Evolutionary conservation across 1,140 invertebrate genomes (phyloP).

Genomic region (Cotesia glomerata): DNA sequence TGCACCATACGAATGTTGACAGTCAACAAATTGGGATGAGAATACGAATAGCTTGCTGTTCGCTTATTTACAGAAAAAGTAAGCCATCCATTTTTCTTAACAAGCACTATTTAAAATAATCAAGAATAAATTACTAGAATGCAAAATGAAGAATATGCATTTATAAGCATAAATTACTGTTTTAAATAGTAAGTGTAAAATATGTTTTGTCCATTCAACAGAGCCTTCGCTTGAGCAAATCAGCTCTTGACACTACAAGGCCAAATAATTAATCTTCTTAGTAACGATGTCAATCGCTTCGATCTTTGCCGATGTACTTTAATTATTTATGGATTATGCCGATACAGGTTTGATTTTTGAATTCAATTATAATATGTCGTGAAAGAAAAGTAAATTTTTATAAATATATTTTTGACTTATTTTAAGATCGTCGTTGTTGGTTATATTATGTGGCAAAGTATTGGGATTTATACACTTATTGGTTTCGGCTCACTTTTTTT

Average conservation of each 20-base stretch:
- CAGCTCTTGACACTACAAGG: constrained; percentile 74
- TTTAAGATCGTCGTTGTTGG: constrained; percentile 59
- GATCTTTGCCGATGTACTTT: constrained; percentile 64
- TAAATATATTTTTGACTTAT: constrained; percentile 5
- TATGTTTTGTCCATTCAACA: constrained; percentile 45
- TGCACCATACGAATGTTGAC: constrained; percentile 60
- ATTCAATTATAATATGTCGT: background rate
- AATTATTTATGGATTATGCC: constrained; percentile 63
- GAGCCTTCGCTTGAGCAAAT: constrained; percentile 70
- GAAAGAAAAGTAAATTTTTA: background rate
- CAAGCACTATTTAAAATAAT: background rate
- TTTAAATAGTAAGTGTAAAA: background rate
- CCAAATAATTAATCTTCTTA: constrained; percentile 84
- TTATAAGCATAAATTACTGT: too few relatives aligned
- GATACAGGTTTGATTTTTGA: constrained; percentile 42
- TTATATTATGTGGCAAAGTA: constrained; percentile 73
- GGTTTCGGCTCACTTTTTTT: constrained; percentile 70
- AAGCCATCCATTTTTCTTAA: constrained; percentile 5
- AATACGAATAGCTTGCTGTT: constrained; percentile 66
- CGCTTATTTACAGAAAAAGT: constrained; percentile 73
- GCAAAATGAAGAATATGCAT: background rate
- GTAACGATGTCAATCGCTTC: constrained; percentile 76
- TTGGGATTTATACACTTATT: constrained; percentile 73
- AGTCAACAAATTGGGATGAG: constrained; percentile 67
- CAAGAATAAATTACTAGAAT: background rate